These are phyloP conservation scores for Neotoma lepida DNA, from an alignment of 2,113 vertebrate species.

Conservation along the genomic window DNA sequence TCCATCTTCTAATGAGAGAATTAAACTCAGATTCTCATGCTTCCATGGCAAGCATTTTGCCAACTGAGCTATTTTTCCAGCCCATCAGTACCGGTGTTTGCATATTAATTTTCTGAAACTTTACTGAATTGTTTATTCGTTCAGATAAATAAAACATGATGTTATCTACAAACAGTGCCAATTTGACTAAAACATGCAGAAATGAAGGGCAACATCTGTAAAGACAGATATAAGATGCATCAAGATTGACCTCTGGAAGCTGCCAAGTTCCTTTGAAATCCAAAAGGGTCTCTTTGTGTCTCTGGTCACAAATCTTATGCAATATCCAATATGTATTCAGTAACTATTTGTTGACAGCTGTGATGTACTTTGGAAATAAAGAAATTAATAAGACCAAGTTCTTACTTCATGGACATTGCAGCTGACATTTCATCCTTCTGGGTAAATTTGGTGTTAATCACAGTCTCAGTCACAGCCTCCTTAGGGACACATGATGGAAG, in stretches of 20 bases:
- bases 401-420: neutral
- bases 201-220: neutral
- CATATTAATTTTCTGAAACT: neutral
- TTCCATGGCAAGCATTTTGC: neutral
- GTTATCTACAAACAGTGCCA: neutral
- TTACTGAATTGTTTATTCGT: neutral
- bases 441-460: neutral
- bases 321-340: neutral
- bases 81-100: neutral
- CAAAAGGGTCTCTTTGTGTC: neutral
- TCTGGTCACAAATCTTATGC: neutral
- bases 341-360: neutral
- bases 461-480: neutral
- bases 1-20: neutral
- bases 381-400: neutral
- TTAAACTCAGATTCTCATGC: neutral
- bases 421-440: neutral
- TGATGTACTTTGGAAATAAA: neutral
- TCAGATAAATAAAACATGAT: neutral
- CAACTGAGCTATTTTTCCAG: neutral
- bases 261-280: neutral
- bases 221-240: neutral
- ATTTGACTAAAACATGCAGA: neutral
- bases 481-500: neutral
- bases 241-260: neutral